Percentiles rank a stretch among this genome's conserved stretches.
These are phyloP conservation scores for Sebastiscus tertius DNA, from an alignment of 2,797 vertebrate genomes.

Conservation along the genomic window DNA sequence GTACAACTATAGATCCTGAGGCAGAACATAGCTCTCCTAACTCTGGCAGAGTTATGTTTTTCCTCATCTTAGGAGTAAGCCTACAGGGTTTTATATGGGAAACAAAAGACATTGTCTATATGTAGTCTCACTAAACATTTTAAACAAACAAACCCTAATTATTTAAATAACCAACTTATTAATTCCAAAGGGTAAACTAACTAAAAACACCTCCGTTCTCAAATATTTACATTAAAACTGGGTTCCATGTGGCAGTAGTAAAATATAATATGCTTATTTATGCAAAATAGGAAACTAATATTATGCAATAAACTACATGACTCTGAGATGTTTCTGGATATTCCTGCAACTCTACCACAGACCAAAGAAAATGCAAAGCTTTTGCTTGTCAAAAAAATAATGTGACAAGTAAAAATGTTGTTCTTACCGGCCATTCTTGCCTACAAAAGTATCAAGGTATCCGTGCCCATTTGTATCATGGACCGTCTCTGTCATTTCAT, in stretches of 20 bases:
- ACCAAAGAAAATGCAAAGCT: background rate
- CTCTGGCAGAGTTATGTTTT: no score
- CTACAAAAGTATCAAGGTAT: conserved; percentile 92
- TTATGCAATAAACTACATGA: background rate
- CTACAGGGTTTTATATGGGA: background rate
- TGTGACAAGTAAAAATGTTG: background rate
- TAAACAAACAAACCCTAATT: no score
- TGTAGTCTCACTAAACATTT: background rate
- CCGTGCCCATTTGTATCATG: conserved; percentile 94
- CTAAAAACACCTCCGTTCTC: background rate
- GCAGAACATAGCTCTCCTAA: no score
- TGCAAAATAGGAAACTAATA: conserved; percentile 71
- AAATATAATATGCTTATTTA: background rate
- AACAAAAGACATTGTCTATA: background rate
- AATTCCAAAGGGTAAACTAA: background rate
- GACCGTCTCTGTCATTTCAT: conserved; percentile 95
- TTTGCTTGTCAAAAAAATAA: background rate
- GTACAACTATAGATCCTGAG: no score
- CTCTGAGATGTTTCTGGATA: no score
- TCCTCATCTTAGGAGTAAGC: no score
- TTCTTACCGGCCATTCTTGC: conserved; percentile 94
- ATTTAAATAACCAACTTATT: background rate
- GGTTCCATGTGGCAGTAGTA: background rate
- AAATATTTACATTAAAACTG: background rate
- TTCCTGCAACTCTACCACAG: background rate